A percentile compares a stretch with the other conserved stretches of the same genome.
Conservation (phyloP, 1,140 invertebrate genomes). For the Drosophila repleta region DNA sequence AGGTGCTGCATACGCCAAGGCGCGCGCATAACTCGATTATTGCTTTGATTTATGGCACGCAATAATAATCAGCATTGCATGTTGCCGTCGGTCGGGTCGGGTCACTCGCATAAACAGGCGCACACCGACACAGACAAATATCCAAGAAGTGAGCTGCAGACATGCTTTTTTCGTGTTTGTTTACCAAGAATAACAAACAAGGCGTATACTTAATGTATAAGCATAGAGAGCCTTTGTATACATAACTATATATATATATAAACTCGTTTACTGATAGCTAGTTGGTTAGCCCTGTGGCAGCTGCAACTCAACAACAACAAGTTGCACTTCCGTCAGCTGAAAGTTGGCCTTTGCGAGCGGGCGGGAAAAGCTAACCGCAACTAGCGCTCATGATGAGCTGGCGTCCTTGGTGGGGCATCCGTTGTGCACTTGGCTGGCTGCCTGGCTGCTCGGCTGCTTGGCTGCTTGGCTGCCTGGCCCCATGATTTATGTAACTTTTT, state of each 20-base stretch:
- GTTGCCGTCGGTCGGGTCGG: conserved; percentile 38
- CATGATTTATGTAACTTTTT: conserved; percentile 48
- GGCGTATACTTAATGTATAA: conserved; percentile 58
- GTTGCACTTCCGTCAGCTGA: conserved; percentile 67
- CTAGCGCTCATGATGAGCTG: conserved; percentile 19
- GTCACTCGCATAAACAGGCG: neutral
- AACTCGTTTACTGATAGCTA: neutral
- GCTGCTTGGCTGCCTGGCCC: neutral
- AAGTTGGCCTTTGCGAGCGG: conserved; percentile 47
- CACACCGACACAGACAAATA: conserved; percentile 2
- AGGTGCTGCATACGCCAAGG: conserved; percentile 61
- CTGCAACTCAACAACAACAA: conserved; percentile 46
- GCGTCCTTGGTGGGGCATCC: conserved; percentile 27
- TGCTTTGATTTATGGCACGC: conserved; percentile 75
- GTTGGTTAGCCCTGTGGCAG: conserved; percentile 18
- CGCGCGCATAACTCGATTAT: conserved; percentile 72
- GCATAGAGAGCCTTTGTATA: too few relatives aligned
- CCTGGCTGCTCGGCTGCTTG: neutral
- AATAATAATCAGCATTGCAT: conserved; percentile 79
- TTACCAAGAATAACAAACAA: conserved; percentile 30
- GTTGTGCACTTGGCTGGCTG: neutral
- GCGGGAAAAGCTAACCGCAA: conserved; percentile 22
- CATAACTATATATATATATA: conserved; percentile 1
- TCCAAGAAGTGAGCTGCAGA: conserved; percentile 6
- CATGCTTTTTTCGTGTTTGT: conserved; percentile 6